Evolutionary conservation across 2,797 vertebrate species (phyloP).

Genomic region (Melanotaenia pygmaea): DNA sequence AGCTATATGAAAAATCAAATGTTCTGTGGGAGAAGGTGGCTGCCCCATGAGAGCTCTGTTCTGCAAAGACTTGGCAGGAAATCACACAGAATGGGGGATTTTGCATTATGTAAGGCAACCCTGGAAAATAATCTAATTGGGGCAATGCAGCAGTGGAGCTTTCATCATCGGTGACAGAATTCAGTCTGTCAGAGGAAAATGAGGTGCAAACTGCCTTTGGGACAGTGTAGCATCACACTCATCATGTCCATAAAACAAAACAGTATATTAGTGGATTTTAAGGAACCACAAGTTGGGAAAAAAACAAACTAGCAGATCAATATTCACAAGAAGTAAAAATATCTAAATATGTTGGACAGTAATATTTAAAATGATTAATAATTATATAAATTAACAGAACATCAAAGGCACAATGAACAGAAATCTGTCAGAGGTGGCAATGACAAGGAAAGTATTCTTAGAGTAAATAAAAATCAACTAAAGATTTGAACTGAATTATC

Average conservation of each 20-base stretch:
- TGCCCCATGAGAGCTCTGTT: slow-evolving; percentile 45
- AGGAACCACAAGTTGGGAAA: slow-evolving; percentile 54
- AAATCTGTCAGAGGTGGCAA: slow-evolving; percentile 38
- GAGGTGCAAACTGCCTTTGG: slow-evolving; percentile 53
- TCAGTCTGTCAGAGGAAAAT: slow-evolving; percentile 51
- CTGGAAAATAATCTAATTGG: slow-evolving; percentile 68
- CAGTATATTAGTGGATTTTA: slow-evolving; percentile 58
- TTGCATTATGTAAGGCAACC: slow-evolving; percentile 68
- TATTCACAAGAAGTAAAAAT: neutral
- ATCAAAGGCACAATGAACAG: slow-evolving; percentile 1
- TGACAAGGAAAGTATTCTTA: slow-evolving; percentile 45
- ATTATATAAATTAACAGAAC: slow-evolving; percentile 13
- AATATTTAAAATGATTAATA: neutral
- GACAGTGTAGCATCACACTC: slow-evolving; percentile 29
- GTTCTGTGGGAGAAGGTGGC: slow-evolving; percentile 32
- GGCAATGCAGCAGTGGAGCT: slow-evolving; percentile 62
- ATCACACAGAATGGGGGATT: slow-evolving; percentile 69
- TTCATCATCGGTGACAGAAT: slow-evolving; percentile 63
- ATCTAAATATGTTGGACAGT: neutral
- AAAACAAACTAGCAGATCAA: neutral
- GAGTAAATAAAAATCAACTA: slow-evolving; percentile 39
- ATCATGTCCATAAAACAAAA: slow-evolving; percentile 44
- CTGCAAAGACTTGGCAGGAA: slow-evolving; percentile 63
- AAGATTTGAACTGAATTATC: neutral
- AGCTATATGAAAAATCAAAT: slow-evolving; percentile 44